Evolutionary conservation across 2,888 invertebrate species (phyloP).

Genomic region (Eupeodes latifasciatus): DNA sequence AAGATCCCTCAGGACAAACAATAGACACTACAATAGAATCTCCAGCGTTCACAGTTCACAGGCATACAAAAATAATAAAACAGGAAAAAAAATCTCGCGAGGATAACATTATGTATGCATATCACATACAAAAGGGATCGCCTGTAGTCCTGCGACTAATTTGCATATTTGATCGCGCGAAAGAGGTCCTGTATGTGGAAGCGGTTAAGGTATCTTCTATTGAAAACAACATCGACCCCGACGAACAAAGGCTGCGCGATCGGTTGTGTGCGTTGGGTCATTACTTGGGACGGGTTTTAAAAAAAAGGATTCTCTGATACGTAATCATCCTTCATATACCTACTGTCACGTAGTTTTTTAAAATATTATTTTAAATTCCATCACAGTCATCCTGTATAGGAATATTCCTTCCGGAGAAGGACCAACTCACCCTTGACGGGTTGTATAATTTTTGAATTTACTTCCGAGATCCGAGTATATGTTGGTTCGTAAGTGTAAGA

Average conservation of each 20-base stretch:
- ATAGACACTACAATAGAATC: conserved; percentile 71
- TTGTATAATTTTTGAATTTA: conserved; percentile 59
- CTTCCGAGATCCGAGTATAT: conserved; percentile 54
- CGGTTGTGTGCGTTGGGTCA: conserved; percentile 70
- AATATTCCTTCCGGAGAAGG: conserved; percentile 48
- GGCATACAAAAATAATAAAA: conserved; percentile 58
- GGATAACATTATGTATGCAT: conserved; percentile 72
- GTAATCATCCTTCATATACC: conserved; percentile 65
- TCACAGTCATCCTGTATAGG: conserved; percentile 24
- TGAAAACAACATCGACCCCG: conserved; percentile 56
- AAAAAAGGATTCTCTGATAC: conserved; percentile 62
- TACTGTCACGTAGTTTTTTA: conserved; percentile 63
- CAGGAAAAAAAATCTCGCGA: conserved; percentile 65
- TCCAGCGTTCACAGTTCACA: conserved; percentile 71
- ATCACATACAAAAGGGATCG: conserved; percentile 73
- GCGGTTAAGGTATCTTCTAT: conserved; percentile 55
- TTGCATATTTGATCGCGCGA: conserved; percentile 77
- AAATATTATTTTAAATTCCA: conserved; percentile 15
- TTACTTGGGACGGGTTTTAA: conserved; percentile 47
- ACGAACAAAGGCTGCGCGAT: conserved; percentile 60
- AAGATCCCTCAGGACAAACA: conserved; percentile 73
- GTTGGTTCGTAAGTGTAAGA: neutral
- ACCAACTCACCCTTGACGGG: conserved; percentile 69
- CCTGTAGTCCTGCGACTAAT: conserved; percentile 69
- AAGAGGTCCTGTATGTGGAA: conserved; percentile 67